These are phyloP conservation scores for Leptodactylus fuscus DNA, from an alignment of 2,113 vertebrate species.

Conservation along the genomic window DNA sequence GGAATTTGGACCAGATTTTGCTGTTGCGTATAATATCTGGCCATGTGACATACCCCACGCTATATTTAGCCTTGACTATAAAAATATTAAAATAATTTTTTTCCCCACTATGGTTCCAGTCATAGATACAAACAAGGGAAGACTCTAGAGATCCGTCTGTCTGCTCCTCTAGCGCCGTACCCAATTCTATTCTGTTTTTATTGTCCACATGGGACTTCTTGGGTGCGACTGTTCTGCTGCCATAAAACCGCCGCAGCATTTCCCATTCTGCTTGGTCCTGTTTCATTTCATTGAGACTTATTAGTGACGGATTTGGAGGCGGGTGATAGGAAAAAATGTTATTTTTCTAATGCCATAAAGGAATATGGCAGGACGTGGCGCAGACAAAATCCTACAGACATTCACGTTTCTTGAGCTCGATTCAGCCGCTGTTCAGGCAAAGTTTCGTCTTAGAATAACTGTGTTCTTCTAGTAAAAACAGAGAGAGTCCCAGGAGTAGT, in stretches of 20 bases:
- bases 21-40: too few species aligned
- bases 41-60: too few species aligned
- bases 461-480: constrained; percentile 42
- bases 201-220: not conserved
- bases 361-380: constrained; percentile 38
- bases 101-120: too few species aligned
- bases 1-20: too few species aligned
- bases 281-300: constrained; percentile 12
- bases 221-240: not conserved
- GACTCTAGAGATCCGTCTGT: not conserved
- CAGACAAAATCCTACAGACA: constrained; percentile 35
- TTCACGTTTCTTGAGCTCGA: constrained; percentile 34
- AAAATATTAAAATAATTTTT: too few species aligned
- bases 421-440: constrained; percentile 16
- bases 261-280: constrained; percentile 6
- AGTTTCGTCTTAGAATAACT: constrained; percentile 43
- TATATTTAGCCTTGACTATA: too few species aligned
- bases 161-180: not conserved
- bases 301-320: not conserved
- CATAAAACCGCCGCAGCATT: not conserved
- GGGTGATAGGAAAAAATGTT: constrained; percentile 1
- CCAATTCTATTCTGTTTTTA: not conserved
- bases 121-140: too few species aligned
- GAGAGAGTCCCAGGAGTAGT: constrained; percentile 41
- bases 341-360: constrained; percentile 38